Evolutionary conservation across 2,797 vertebrate genomes (phyloP), one percentile per base, ranked within the genome.

Genomic region (Hippocampus kuda): DNA sequence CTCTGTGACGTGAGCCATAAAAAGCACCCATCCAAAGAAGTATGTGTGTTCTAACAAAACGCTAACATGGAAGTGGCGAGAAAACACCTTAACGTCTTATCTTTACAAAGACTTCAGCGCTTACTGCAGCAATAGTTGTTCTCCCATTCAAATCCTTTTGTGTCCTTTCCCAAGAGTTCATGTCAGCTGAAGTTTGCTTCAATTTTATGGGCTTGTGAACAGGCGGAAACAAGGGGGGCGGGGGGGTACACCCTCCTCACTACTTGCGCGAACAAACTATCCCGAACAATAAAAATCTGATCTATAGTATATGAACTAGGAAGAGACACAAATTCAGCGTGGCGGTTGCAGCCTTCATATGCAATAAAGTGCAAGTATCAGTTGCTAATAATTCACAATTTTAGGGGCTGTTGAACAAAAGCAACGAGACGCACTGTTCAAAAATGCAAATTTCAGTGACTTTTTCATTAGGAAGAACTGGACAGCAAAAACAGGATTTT

Each of bases 41-140:
- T 72, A 62, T 73, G 65, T 68, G 67, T 76, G 77, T 76, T 80
- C 72, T 75, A 69, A 84, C 78, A 82, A 80, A 83, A 85, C 34
- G 79, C 77, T 74, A 73, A 75, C 75, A 77, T 70, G 46, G 66
- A 69, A 62, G 80, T 83, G 68, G 74, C 80, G 75, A 77, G 70
- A 79, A 77, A 86, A 78, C 76, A 80, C 75, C 75, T 75, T n/a
- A n/a, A n/a, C n/a, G 80, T 80, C 82, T 89, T 85, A 87, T 90
- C 84, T 88, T 90, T 87, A 88, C 62, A 82, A 81, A 46, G 41
- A 46, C 62, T 74, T 68, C 78, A 57, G 75, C 60, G 3, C 42
- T 83, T 79, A 75, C 76, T 72, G 65, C 69, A 65, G 68, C 69
- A 15, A 69, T 73, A 81, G 69, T 74, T 74, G 61, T 20, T 26